Base-by-base conservation (phyloP, 2,888 invertebrate species). In the Zootermopsis nevadensis region DNA sequence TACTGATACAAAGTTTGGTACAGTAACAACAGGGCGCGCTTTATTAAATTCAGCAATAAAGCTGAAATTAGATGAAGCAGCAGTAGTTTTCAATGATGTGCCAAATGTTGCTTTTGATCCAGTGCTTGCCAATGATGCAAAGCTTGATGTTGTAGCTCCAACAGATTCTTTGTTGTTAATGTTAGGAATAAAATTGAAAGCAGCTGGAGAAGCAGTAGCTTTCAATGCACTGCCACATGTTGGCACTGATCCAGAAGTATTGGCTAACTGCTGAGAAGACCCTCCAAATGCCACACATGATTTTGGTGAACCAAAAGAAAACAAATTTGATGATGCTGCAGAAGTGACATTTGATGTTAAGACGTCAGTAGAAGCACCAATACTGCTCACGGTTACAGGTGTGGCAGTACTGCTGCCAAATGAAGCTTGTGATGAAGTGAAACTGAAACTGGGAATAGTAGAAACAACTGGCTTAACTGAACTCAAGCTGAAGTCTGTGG, bases 221-320 rank as follows among this genome's bases (percentile, higher is more conserved):
- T 60, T 74, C 27, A 76, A 33, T 74, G 55, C 53, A 55, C 69
- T 53, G n/a, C 53, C 80, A 80, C 76, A 82, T 27, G 66, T 4
- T 10, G n/a, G 38, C 19, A 38, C 38, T 15, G 42, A 35, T 38
- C 31, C 27, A 30, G 74, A 74, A 38, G 66, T 79, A 66, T n/a
- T 79, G 1, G 79, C n/a, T 22, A 31, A 55, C 2, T 48, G 27
- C 10, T 79, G 79, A 15, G 55, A 53, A 55, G 81, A 66, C 15
- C 69, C 27, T 48, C 79, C 79, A 83, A 83, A 83, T 33, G 79
- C 27, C 8, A 48, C 15, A 31, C 74, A 38, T 24, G 48, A 8
- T 27, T 72, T 80, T 6, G 80, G 12, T 60, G 82, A 19, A 12
- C 79, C 79, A 72, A 72, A 77, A 60, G 67, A 38, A 67, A 82